These are phyloP conservation scores for Ormyrus labotus DNA, from an alignment of 2,888 invertebrate genomes.

Conservation along the genomic window DNA sequence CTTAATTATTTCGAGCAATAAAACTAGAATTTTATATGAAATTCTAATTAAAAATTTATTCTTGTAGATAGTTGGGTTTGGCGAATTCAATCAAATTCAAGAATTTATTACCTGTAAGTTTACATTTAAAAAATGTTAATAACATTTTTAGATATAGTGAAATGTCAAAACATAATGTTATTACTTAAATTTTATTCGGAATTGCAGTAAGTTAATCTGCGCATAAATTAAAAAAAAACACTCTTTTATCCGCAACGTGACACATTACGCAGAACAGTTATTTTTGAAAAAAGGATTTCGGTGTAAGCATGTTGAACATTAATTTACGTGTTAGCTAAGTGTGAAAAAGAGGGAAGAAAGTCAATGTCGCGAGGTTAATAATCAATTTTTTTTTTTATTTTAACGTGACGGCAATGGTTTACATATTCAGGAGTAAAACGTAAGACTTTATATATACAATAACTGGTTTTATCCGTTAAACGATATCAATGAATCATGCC, in stretches of 20 bases:
- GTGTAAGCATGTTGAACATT: conserved; percentile 19
- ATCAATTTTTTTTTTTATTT: conserved; percentile 21
- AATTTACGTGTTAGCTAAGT: conserved; percentile 26
- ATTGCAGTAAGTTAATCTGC: too few relatives aligned
- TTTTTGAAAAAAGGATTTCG: neutral
- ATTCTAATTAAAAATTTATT: neutral
- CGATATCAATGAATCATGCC: conserved; percentile 26
- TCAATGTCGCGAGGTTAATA: conserved; percentile 12
- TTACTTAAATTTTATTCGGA: too few relatives aligned
- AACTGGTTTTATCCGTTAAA: conserved; percentile 33
- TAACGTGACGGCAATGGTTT: conserved; percentile 29
- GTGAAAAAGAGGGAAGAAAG: neutral
- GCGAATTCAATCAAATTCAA: neutral
- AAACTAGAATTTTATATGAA: neutral
- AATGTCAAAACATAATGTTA: too few relatives aligned
- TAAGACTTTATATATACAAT: conserved; percentile 18
- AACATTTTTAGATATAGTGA: too few relatives aligned
- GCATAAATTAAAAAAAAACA: conserved; percentile 1
- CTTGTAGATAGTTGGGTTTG: neutral
- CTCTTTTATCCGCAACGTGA: conserved; percentile 15
- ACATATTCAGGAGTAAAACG: conserved; percentile 35
- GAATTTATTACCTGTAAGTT: neutral
- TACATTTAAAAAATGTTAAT: too few relatives aligned
- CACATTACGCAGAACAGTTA: conserved; percentile 16
- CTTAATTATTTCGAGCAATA: neutral